phyloP scores from a whole-genome alignment of 92 coral and sea anemone genomes.

The Porites rus region DNA sequence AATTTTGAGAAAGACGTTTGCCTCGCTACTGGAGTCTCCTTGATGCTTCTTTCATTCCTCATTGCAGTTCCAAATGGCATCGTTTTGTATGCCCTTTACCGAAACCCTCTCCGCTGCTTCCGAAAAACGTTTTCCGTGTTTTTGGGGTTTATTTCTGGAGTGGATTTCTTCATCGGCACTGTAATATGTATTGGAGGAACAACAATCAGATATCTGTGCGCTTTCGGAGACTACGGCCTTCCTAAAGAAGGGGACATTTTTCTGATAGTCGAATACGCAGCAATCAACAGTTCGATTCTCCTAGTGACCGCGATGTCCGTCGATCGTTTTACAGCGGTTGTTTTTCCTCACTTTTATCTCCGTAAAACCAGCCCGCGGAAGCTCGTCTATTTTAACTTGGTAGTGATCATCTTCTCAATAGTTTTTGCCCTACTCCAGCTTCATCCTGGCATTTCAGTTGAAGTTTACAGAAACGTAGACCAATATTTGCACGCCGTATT shows the following conservation, averaged over 20 bases:
- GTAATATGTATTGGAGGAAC: background rate
- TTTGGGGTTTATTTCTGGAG: background rate
- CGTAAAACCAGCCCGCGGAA: background rate
- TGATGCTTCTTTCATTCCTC: background rate
- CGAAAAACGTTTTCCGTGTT: constrained; percentile 13
- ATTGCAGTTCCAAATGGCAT: background rate
- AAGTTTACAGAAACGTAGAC: background rate
- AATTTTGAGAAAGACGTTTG: background rate
- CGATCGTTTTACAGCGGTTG: constrained; percentile 5
- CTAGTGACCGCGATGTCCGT: constrained; percentile 5
- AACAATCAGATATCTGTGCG: background rate
- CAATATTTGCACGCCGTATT: background rate
- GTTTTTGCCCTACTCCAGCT: background rate
- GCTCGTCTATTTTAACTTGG: background rate
- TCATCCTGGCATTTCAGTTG: background rate
- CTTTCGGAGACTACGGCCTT: background rate
- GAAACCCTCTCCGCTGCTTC: constrained; percentile 12
- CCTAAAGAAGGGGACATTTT: background rate
- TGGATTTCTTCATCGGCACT: constrained; percentile 6
- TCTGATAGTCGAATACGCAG: background rate
- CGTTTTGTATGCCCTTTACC: background rate
- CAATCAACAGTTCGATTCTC: constrained; percentile 1
- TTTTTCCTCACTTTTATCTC: background rate
- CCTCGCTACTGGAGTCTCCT: background rate
- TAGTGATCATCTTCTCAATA: background rate